These are phyloP conservation scores for Pseudorasbora parva DNA, from an alignment of 2,113 vertebrate genomes.

Conservation along the genomic window DNA sequence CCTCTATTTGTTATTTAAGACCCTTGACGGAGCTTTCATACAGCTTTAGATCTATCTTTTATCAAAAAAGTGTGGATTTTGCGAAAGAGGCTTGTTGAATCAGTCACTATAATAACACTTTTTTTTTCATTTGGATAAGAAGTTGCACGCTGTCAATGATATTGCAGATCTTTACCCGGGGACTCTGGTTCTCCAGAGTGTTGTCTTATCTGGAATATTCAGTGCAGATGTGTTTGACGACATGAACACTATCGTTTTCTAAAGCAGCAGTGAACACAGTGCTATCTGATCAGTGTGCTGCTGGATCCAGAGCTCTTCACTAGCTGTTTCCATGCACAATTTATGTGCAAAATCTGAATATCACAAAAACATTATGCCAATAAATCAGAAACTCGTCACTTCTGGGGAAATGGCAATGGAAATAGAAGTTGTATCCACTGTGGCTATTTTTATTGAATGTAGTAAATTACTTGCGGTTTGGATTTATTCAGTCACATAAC, in stretches of 20 bases:
- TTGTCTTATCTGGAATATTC: constrained; percentile 35
- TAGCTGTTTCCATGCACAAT: background rate
- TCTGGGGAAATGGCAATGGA: background rate
- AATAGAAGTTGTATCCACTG: background rate
- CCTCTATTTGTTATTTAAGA: constrained; percentile 15
- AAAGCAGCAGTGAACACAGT: background rate
- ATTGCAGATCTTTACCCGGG: constrained; percentile 28
- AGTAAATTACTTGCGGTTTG: background rate
- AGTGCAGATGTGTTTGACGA: constrained; percentile 32
- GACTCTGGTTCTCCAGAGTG: background rate
- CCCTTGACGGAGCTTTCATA: constrained; percentile 28
- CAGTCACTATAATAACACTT: constrained; percentile 42
- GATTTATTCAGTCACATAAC: background rate
- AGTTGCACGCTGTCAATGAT: constrained; percentile 23
- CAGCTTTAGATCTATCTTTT: constrained; percentile 21
- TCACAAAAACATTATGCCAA: background rate
- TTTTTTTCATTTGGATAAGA: constrained; percentile 38
- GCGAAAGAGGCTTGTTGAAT: constrained; percentile 27
- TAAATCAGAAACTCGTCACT: background rate
- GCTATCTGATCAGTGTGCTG: constrained; percentile 13
- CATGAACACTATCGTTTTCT: constrained; percentile 14
- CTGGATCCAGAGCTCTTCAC: background rate
- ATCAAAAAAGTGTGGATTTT: constrained; percentile 44
- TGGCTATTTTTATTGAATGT: background rate
- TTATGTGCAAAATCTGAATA: background rate